Conservation (phyloP, 2,113 vertebrate genomes). For the Cavia porcellus region DNA sequence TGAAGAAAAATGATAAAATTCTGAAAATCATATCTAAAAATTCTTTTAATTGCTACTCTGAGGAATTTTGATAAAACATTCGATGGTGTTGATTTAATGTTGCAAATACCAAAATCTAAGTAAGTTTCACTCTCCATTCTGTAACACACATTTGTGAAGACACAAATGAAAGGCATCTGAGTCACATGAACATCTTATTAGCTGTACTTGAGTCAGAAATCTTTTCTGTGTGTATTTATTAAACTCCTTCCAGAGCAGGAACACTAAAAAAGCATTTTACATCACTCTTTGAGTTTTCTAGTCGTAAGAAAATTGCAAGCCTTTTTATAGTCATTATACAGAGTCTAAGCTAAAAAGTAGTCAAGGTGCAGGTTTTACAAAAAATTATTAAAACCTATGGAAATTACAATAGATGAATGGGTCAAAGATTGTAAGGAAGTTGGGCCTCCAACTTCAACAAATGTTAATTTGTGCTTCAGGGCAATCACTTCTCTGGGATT, state of each 20-base stretch:
- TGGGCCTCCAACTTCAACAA: not conserved
- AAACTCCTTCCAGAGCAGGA: slow-evolving; percentile 31
- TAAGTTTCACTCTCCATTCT: slow-evolving; percentile 16
- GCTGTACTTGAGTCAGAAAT: not conserved
- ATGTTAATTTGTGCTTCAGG: slow-evolving; percentile 47
- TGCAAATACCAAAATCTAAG: slow-evolving; percentile 34
- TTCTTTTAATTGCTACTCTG: slow-evolving; percentile 9
- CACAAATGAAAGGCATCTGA: not conserved
- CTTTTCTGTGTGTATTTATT: slow-evolving; percentile 43
- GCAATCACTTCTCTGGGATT: slow-evolving; percentile 2
- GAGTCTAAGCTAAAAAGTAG: not conserved
- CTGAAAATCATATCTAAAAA: not conserved
- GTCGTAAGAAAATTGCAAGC: not conserved
- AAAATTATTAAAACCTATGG: not conserved
- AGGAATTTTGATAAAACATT: slow-evolving; percentile 15
- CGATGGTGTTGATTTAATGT: slow-evolving; percentile 19
- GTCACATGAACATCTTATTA: not conserved
- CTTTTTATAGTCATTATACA: not conserved
- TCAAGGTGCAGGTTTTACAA: not conserved
- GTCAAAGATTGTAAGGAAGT: not conserved
- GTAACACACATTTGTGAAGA: not conserved
- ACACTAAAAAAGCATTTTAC: slow-evolving; percentile 22
- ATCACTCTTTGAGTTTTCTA: not conserved
- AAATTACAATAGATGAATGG: not conserved
- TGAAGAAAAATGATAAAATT: not conserved